Conservation (phyloP, 2,888 invertebrate species). For the Lysandra bellargus region DNA sequence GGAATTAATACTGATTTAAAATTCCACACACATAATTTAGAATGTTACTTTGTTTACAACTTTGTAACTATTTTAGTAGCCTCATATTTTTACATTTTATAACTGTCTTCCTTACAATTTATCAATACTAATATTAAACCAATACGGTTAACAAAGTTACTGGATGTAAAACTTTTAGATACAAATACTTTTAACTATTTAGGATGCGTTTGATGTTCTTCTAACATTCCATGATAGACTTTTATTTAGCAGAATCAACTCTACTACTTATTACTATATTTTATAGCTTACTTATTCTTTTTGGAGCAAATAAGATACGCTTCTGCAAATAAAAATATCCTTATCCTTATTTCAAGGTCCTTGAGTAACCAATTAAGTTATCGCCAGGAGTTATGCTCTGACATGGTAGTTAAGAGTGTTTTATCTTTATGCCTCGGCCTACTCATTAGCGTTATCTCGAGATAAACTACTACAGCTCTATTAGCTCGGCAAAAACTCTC, state of each 20-base stretch:
- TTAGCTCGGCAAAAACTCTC: constrained; percentile 9
- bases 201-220: too few species aligned
- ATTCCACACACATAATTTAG: constrained; percentile 5
- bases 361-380: constrained; percentile 27
- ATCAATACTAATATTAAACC: not conserved
- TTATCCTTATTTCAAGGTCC: constrained; percentile 5
- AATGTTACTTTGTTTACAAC: not conserved
- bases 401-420: constrained; percentile 18
- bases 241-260: not conserved
- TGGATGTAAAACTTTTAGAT: not conserved
- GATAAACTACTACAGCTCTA: constrained; percentile 33
- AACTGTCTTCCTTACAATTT: not conserved
- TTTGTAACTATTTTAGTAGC: not conserved
- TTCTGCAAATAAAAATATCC: constrained; percentile 12
- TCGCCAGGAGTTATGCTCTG: constrained; percentile 13
- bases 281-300: not conserved
- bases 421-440: constrained; percentile 27
- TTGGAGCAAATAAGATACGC: not conserved
- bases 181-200: not conserved
- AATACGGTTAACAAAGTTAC: not conserved
- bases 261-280: not conserved
- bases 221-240: too few species aligned
- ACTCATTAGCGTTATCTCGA: constrained; percentile 27
- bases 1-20: constrained; percentile 9
- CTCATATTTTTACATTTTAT: not conserved